A percentile compares a stretch with the other conserved stretches of the same genome.
Conservation (phyloP, 2,888 invertebrate genomes). For the Macrostomum cliftonense region DNA sequence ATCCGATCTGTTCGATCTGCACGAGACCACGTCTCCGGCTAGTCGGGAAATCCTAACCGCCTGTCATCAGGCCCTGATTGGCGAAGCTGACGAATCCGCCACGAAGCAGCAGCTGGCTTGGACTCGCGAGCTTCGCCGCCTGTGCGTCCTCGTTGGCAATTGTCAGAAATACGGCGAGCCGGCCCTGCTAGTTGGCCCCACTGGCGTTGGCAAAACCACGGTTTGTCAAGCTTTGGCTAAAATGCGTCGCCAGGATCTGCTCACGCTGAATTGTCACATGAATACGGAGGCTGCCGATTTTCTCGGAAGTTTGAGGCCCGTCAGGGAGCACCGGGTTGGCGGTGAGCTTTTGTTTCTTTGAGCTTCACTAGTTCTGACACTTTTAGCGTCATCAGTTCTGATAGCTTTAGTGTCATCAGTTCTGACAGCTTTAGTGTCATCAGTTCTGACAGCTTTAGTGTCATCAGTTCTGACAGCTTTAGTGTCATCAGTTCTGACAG, state of each 20-base stretch:
- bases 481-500: too few species aligned
- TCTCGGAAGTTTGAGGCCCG: constrained; percentile 77
- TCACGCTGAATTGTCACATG: constrained; percentile 88
- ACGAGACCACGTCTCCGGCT: constrained; percentile 51
- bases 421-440: too few species aligned
- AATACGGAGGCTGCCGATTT: constrained; percentile 96
- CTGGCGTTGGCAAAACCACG: constrained; percentile 88
- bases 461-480: too few species aligned
- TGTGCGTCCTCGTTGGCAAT: constrained; percentile 48
- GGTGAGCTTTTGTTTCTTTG: too few species aligned
- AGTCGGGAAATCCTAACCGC: constrained; percentile 38
- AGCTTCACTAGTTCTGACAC: too few species aligned
- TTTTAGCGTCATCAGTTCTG: too few species aligned
- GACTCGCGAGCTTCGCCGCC: constrained; percentile 68
- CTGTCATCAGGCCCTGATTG: neutral
- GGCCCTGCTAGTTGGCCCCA: constrained; percentile 81
- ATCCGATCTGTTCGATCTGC: constrained; percentile 48
- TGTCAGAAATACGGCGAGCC: constrained; percentile 79
- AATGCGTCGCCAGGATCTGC: constrained; percentile 44
- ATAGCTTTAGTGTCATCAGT: too few species aligned
- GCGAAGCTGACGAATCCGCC: constrained; percentile 3
- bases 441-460: too few species aligned
- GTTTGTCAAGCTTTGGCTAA: constrained; percentile 69
- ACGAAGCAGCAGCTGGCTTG: constrained; percentile 61
- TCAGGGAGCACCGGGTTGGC: constrained; percentile 43